These are phyloP conservation scores for Holothuria scabra DNA, from an alignment of 53 echinoderm and acorn worm genomes.

Conservation along the genomic window DNA sequence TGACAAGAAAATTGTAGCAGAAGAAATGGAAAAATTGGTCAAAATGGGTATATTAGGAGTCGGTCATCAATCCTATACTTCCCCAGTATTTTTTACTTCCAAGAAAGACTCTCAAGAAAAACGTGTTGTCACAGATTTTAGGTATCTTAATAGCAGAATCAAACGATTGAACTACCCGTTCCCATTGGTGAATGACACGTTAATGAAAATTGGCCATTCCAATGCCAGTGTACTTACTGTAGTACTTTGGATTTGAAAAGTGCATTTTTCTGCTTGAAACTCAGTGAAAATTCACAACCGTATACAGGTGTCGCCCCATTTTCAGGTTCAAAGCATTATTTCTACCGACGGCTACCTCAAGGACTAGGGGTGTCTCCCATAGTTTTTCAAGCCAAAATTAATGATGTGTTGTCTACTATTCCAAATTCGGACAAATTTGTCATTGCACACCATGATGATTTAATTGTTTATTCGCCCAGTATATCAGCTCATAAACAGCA, in stretches of 20 bases:
- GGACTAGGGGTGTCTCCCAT: too few species aligned
- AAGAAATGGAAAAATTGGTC: too few species aligned
- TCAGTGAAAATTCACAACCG: too few species aligned
- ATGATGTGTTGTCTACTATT: slow-evolving; percentile 1
- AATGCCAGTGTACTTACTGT: neutral
- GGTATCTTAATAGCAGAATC: slow-evolving; percentile 24
- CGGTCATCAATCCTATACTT: slow-evolving; percentile 36
- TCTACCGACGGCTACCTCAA: slow-evolving; percentile 45
- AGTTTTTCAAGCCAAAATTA: too few species aligned
- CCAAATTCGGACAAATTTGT: neutral
- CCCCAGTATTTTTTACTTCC: slow-evolving; percentile 27
- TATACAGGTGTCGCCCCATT: slow-evolving; percentile 61
- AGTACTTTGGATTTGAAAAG: too few species aligned
- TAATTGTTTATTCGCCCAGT: slow-evolving; percentile 15
- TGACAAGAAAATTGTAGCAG: too few species aligned
- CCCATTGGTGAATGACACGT: too few species aligned
- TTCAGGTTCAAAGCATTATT: slow-evolving; percentile 61
- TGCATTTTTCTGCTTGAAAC: too few species aligned
- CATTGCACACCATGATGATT: slow-evolving; percentile 40
- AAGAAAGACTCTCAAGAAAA: slow-evolving; percentile 14
- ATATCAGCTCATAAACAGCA: neutral
- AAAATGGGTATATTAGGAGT: slow-evolving; percentile 10
- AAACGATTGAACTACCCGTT: slow-evolving; percentile 38
- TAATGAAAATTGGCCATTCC: slow-evolving; percentile 4
- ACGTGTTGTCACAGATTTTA: too few species aligned